Conservation (phyloP, 2,113 vertebrate genomes). For the Pterocles orientalis region DNA sequence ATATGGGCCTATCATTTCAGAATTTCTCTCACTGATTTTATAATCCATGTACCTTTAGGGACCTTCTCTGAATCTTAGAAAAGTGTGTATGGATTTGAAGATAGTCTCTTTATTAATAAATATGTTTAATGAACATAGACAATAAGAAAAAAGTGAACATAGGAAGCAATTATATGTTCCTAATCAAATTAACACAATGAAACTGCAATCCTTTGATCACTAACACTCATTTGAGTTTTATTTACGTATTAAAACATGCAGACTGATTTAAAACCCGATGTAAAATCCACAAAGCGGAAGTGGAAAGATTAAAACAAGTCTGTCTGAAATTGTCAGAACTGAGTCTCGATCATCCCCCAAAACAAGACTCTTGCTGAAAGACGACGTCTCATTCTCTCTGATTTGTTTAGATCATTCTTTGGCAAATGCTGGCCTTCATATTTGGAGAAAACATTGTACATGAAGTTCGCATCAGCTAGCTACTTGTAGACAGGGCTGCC, state of each 20-base stretch:
- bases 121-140: neutral
- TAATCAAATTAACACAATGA: neutral
- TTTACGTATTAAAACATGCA: neutral
- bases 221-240: neutral
- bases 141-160: neutral
- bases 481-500: neutral
- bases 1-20: neutral
- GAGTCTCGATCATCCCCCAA: neutral
- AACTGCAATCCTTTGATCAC: slow-evolving; percentile 27
- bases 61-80: neutral
- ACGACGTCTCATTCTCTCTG: neutral
- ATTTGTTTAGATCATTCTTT: neutral
- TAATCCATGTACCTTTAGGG: neutral
- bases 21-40: neutral
- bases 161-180: neutral
- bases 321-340: neutral
- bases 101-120: slow-evolving; percentile 27
- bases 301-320: neutral
- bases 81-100: neutral
- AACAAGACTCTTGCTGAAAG: neutral
- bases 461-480: fast-evolving
- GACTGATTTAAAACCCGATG: neutral
- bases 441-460: neutral
- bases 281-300: neutral
- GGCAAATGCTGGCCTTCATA: neutral